Conservation (phyloP, 2,797 vertebrate species). For the Clarias pachynema region DNA sequence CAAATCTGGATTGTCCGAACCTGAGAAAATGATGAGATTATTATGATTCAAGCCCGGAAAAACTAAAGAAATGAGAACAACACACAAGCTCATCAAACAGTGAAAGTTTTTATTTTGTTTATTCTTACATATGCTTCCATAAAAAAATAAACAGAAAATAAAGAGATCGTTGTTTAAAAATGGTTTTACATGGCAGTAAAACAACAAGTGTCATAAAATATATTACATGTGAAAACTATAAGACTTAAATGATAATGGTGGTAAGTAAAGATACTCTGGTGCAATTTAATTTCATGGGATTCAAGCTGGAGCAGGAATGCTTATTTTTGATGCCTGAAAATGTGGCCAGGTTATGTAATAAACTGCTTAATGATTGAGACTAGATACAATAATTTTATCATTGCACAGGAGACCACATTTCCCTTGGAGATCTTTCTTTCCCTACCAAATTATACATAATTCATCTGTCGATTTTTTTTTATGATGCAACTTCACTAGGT, state of each 20-base stretch:
- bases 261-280: background rate
- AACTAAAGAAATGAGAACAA: background rate
- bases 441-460: background rate
- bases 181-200: too few species aligned
- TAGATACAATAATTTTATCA: background rate
- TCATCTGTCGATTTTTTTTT: too few species aligned
- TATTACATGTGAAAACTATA: background rate
- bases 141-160: background rate
- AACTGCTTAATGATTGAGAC: background rate
- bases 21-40: conserved; percentile 49
- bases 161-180: background rate
- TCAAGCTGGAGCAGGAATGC: background rate
- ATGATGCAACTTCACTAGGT: too few species aligned
- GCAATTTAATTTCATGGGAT: background rate
- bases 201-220: background rate
- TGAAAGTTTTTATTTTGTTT: background rate
- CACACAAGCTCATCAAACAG: background rate
- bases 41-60: background rate
- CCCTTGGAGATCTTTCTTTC: background rate
- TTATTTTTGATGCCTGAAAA: background rate
- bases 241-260: background rate
- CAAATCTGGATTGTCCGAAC: conserved; percentile 84
- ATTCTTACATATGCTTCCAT: background rate
- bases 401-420: background rate
- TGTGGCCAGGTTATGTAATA: background rate